Evolutionary conservation across 2,888 invertebrate genomes (phyloP), one percentile per base, ranked within the genome.

Genomic region (Aradus depressus): DNA sequence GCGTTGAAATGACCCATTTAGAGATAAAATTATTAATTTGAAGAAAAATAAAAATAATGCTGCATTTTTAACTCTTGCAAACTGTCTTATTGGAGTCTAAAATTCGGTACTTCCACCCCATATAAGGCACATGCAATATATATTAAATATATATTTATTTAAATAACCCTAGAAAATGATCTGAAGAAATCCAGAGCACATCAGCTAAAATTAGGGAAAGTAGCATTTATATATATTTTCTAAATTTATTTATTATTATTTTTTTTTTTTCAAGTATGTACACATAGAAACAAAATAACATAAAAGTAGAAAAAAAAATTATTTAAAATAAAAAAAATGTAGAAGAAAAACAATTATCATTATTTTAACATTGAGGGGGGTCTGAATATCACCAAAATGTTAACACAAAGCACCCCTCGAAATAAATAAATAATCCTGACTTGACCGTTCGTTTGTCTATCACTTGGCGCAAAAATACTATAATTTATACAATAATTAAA

Each of bases 71-170:
- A 22, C 23, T 43, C 42, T 55, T 55, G 55, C 55, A 55, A 47
- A 44, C 45, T 55, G 55, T 55, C 55, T 55, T 55, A 55, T 50
- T 52, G 55, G 55, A 55, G 55, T 39, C 44, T 42, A 55, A 51
- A 55, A 47, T 52, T 49, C 50, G 44, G 44, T 47, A 49, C 44
- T 52, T 50, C 55, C 52, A 55, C 55, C 55, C 52, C 55, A 52
- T 44, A 55, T 55, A 55, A 55, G 55, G 55, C 55, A 55, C 55
- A 52, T 55, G 55, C 55, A 55, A 55, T 49, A 55, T 49, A 31
- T 47, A 42, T 42, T 22, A 22, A 26, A 22, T 22, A 22, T 42
- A 42, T 42, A 42, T 42, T 26, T 47, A 47, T 26, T 21, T 38
- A 38, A 47, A 47, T 47, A 32, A 37, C 10, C 18, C n/a, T n/a